phyloP scores from a whole-genome alignment of 2,113 vertebrate genomes.

The Cynocephalus volans region DNA sequence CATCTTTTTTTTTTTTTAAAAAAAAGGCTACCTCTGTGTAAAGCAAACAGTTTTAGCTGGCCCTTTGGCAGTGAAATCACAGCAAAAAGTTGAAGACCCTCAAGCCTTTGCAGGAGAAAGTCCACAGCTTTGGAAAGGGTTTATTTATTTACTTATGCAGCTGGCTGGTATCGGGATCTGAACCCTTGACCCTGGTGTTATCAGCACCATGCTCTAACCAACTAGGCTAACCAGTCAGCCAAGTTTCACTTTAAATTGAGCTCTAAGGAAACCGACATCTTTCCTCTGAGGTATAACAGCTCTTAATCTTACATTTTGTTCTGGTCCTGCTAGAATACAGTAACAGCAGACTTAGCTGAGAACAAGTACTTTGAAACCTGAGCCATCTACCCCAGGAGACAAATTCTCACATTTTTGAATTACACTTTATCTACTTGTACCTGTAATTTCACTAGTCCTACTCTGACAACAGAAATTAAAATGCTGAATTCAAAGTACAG shows the following conservation, averaged over 20 bases:
- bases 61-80: not conserved
- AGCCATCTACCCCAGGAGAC: not conserved
- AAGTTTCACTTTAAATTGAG: not conserved
- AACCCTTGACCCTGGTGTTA: no score
- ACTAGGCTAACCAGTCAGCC: no score
- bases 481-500: not conserved
- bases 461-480: constrained; percentile 65
- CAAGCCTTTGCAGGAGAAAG: no score
- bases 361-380: not conserved
- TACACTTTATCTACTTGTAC: not conserved
- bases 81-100: not conserved
- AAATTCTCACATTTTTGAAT: not conserved
- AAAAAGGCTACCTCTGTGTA: not conserved
- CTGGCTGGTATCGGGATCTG: no score
- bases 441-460: not conserved
- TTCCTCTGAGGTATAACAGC: not conserved
- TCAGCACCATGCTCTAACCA: no score
- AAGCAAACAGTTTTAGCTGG: not conserved
- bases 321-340: not conserved
- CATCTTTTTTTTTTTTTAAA: no score
- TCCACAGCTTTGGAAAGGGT: no score
- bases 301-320: not conserved
- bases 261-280: not conserved
- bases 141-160: no score
- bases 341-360: not conserved